Conservation (phyloP, 1,140 invertebrate genomes). For the Drosophila rhopaloa region DNA sequence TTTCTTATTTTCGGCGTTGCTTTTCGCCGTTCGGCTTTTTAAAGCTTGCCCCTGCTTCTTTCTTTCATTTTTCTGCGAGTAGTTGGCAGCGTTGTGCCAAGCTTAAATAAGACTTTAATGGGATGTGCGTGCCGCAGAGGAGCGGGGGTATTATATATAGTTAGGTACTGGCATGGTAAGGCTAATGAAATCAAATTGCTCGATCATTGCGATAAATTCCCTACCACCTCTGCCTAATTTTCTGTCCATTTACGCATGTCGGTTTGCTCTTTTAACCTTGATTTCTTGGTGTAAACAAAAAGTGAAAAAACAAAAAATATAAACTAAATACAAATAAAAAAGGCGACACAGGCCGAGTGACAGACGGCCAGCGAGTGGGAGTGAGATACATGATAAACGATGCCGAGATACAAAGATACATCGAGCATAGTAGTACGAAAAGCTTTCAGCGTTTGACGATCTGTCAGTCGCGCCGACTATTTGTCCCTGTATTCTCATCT, state of each 20-base stretch:
- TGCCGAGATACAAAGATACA: slow-evolving; percentile 51
- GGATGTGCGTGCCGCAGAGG: slow-evolving; percentile 27
- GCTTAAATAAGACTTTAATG: slow-evolving; percentile 48
- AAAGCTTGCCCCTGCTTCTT: slow-evolving; percentile 24
- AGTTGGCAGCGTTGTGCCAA: slow-evolving; percentile 18
- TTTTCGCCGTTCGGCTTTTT: slow-evolving; percentile 29
- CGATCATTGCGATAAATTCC: slow-evolving; percentile 78
- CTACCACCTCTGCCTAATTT: slow-evolving; percentile 66
- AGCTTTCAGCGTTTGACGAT: slow-evolving; percentile 70
- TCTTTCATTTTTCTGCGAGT: neutral
- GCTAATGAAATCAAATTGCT: slow-evolving; percentile 66
- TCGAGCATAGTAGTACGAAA: slow-evolving; percentile 66
- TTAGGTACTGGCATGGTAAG: slow-evolving; percentile 4
- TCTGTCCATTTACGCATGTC: slow-evolving; percentile 67
- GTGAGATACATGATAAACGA: slow-evolving; percentile 42
- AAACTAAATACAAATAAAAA: slow-evolving; percentile 22
- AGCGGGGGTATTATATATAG: slow-evolving; percentile 7
- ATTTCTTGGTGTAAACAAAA: slow-evolving; percentile 79
- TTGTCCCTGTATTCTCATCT: slow-evolving; percentile 51
- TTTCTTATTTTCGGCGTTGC: slow-evolving; percentile 30
- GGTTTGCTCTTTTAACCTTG: slow-evolving; percentile 77
- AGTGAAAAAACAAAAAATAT: slow-evolving; percentile 29
- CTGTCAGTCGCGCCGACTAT: slow-evolving; percentile 54
- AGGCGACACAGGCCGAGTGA: slow-evolving; percentile 10
- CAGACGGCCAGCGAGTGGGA: slow-evolving; percentile 32